Percentiles rank a stretch among this genome's conserved stretches.
Evolutionary conservation across 2,113 vertebrate genomes (phyloP).

Genomic region (Amphiprion ocellaris): DNA sequence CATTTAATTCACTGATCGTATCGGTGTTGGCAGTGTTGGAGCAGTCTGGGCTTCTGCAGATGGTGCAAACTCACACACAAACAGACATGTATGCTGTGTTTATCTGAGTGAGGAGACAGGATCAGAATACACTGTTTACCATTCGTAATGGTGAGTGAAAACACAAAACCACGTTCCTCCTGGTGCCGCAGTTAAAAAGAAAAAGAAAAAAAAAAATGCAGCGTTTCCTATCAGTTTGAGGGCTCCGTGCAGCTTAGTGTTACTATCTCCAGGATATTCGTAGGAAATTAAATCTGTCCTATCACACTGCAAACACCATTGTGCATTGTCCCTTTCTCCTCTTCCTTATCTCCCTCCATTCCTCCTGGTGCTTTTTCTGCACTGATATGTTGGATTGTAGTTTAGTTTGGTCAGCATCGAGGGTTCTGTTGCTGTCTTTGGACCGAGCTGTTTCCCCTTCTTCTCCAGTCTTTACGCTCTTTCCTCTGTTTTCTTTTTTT

Average conservation of each 20-base stretch:
- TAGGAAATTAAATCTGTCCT: conserved; percentile 61
- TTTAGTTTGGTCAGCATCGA: conserved; percentile 38
- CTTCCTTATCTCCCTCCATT: conserved; percentile 47
- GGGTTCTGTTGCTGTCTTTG: conserved; percentile 69
- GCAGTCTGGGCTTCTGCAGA: conserved; percentile 26
- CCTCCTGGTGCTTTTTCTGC: conserved; percentile 45
- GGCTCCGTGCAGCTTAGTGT: conserved; percentile 23
- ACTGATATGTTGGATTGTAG: conserved; percentile 21
- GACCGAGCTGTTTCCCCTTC: conserved; percentile 55
- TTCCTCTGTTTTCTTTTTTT: conserved; percentile 19
- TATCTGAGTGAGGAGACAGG: conserved; percentile 32
- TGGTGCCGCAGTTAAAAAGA: conserved; percentile 10
- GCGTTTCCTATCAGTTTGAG: conserved; percentile 40
- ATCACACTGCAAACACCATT: conserved; percentile 40
- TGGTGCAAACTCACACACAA: conserved; percentile 23
- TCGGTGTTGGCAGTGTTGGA: neutral
- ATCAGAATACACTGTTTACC: conserved; percentile 42
- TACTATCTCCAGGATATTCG: conserved; percentile 65
- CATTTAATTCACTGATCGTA: neutral
- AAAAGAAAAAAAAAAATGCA: too few relatives aligned
- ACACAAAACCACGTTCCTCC: neutral
- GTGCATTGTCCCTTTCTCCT: conserved; percentile 41
- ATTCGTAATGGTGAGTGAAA: conserved; percentile 23
- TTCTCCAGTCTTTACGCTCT: neutral
- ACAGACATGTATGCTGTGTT: conserved; percentile 21